Evolutionary conservation across 2,888 invertebrate genomes (phyloP).

Genomic region (Acleris literana): DNA sequence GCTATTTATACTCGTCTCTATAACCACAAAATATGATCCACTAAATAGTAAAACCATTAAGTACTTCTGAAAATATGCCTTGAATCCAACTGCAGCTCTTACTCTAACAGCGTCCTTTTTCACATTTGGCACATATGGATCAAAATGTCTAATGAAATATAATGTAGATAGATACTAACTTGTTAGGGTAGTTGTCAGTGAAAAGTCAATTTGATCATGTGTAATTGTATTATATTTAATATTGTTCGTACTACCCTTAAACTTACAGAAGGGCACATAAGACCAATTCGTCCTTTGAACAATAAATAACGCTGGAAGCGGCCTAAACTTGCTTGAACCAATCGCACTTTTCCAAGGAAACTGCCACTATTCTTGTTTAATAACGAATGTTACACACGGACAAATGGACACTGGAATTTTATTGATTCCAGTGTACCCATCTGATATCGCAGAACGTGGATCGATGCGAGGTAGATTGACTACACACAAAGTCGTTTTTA

Average conservation of each 20-base stretch:
- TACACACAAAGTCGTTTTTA: constrained; percentile 77
- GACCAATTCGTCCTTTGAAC: constrained; percentile 75
- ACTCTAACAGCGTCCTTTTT: constrained; percentile 5
- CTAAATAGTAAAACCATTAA: too few relatives aligned
- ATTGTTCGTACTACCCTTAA: constrained; percentile 50
- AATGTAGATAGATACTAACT: constrained; percentile 67
- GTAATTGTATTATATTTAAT: constrained; percentile 57
- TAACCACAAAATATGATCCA: too few relatives aligned
- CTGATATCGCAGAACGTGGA: constrained; percentile 64
- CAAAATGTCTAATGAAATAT: constrained; percentile 59
- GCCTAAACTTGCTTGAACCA: constrained; percentile 73
- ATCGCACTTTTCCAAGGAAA: constrained; percentile 66
- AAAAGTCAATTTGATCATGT: constrained; percentile 67
- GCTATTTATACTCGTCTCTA: too few relatives aligned
- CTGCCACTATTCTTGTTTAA: constrained; percentile 73
- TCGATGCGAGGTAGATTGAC: constrained; percentile 68
- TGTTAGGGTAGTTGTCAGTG: constrained; percentile 69
- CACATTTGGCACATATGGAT: constrained; percentile 12
- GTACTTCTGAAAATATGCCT: too few relatives aligned
- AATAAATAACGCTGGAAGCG: constrained; percentile 72
- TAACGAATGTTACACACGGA: constrained; percentile 54
- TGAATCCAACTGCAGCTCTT: not conserved
- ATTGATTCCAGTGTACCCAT: constrained; percentile 78
- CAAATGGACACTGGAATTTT: constrained; percentile 74
- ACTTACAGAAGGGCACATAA: constrained; percentile 61